Evolutionary conservation across 2,113 vertebrate species (phyloP).

Genomic region (Patagioenas fasciata): DNA sequence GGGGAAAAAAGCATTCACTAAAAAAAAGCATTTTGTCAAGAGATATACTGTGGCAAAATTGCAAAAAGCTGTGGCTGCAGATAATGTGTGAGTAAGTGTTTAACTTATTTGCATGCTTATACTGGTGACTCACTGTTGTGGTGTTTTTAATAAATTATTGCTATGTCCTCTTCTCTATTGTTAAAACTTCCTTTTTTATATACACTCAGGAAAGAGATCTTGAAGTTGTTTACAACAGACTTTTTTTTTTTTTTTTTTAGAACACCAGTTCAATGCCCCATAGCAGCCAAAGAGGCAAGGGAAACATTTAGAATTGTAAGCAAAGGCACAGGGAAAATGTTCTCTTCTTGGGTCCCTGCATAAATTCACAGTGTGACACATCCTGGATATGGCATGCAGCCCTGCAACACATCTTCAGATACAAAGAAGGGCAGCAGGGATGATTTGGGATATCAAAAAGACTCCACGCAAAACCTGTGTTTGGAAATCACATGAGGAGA

Average conservation of each 20-base stretch:
- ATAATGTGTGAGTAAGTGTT: neutral
- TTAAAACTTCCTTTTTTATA: constrained; percentile 17
- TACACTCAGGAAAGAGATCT: neutral
- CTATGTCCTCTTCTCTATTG: neutral
- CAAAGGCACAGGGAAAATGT: neutral
- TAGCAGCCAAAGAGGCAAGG: constrained; percentile 14
- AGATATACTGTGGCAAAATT: neutral
- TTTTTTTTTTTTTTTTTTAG: neutral
- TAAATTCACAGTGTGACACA: neutral
- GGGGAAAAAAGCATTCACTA: neutral
- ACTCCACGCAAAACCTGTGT: neutral
- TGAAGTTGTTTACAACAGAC: neutral
- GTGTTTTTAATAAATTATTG: neutral
- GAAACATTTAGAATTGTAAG: constrained; percentile 10
- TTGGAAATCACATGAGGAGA: neutral
- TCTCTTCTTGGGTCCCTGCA: neutral
- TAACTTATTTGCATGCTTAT: neutral
- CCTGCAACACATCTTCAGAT: neutral
- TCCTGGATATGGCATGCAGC: neutral
- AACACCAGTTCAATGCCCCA: neutral
- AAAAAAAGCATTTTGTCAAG: neutral
- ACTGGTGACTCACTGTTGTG: neutral
- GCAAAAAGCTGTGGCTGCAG: neutral
- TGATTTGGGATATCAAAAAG: neutral
- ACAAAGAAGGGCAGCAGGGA: neutral